Evolutionary conservation across 2,888 invertebrate species (phyloP).

Genomic region (Trissolcus japonicus): DNA sequence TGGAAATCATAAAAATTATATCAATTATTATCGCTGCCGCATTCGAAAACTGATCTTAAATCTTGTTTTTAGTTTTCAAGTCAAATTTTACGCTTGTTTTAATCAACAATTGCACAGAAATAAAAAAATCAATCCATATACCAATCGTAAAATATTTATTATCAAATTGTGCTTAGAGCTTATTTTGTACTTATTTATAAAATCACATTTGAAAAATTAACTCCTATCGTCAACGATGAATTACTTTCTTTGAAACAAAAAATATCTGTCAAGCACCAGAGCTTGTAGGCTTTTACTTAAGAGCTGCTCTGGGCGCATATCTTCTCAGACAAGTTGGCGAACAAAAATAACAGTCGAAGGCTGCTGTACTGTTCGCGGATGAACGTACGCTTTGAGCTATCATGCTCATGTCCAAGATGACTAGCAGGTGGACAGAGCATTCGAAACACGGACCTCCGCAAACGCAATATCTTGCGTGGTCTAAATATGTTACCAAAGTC

Average conservation of each 20-base stretch:
- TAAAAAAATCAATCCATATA: too few relatives aligned
- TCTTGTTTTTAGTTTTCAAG: too few relatives aligned
- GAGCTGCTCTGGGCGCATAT: conserved; percentile 41
- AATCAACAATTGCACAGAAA: too few relatives aligned
- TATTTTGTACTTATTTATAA: too few relatives aligned
- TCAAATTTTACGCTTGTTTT: too few relatives aligned
- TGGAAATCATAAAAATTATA: too few relatives aligned
- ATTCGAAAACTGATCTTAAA: too few relatives aligned
- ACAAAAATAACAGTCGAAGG: conserved; percentile 81
- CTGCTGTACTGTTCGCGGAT: conserved; percentile 73
- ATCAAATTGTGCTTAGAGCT: too few relatives aligned
- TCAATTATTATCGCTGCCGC: too few relatives aligned
- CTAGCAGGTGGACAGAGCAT: conserved; percentile 56
- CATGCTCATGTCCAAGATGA: conserved; percentile 57
- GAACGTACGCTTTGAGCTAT: conserved; percentile 62
- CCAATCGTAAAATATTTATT: too few relatives aligned
- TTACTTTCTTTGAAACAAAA: background rate
- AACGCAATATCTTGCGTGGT: conserved; percentile 80
- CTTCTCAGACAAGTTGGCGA: conserved; percentile 77
- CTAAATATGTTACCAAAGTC: conserved; percentile 80
- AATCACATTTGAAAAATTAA: background rate
- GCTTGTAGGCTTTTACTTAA: background rate
- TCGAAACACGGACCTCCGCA: conserved; percentile 79
- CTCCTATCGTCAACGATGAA: background rate
- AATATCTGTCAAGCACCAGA: background rate